phyloP scores from a whole-genome alignment of 2,113 vertebrate genomes.

The Caloenas nicobarica region DNA sequence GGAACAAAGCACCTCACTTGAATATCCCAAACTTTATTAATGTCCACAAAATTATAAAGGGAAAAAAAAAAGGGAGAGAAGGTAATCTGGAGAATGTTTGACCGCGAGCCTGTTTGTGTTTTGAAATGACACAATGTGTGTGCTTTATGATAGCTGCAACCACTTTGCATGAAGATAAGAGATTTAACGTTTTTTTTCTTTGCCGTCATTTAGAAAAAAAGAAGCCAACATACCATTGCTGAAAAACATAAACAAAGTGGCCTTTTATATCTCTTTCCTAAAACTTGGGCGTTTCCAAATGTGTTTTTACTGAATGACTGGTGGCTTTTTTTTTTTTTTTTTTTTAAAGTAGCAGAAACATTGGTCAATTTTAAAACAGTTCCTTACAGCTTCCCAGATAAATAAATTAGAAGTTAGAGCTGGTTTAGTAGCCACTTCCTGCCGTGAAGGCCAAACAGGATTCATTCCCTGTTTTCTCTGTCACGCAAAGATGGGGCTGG shows the following conservation, averaged over 20 bases:
- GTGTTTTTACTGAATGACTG: constrained; percentile 49
- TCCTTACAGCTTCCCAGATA: constrained; percentile 45
- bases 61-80: neutral
- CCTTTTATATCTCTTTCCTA: constrained; percentile 42
- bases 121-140: constrained; percentile 67
- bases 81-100: constrained; percentile 61
- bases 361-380: constrained; percentile 47
- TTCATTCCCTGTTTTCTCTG: constrained; percentile 51
- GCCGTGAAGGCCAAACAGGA: constrained; percentile 45
- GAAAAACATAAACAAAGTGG: constrained; percentile 55
- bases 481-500: constrained; percentile 22
- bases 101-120: neutral
- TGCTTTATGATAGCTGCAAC: constrained; percentile 58
- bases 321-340: neutral
- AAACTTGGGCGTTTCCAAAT: neutral
- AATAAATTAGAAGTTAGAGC: constrained; percentile 55
- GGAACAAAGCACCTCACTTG: neutral
- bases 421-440: constrained; percentile 61
- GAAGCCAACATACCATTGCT: constrained; percentile 25
- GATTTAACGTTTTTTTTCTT: constrained; percentile 13
- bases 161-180: constrained; percentile 45
- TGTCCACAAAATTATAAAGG: neutral
- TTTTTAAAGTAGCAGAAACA: neutral
- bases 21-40: neutral
- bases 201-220: neutral